phyloP scores from a whole-genome alignment of 2,113 vertebrate genomes.

The Delphinus delphis region DNA sequence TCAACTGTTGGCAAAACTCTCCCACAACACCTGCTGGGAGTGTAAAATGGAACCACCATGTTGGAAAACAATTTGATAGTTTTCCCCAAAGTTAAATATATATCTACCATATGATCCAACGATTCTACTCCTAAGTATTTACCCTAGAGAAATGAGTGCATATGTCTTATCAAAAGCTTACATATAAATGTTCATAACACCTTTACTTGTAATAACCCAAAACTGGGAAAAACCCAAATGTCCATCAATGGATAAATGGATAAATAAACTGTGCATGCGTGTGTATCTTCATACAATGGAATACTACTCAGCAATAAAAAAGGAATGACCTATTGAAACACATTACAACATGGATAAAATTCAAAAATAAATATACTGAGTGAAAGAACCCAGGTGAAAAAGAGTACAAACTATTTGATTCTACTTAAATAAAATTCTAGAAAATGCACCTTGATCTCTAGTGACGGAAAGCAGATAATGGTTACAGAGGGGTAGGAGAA shows the following conservation, averaged over 20 bases:
- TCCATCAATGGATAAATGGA: background rate
- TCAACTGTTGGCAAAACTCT: background rate
- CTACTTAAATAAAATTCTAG: background rate
- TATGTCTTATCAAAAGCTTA: background rate
- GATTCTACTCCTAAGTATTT: slow-evolving; percentile 11
- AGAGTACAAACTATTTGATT: background rate
- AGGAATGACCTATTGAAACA: background rate
- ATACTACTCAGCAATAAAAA: slow-evolving; percentile 7
- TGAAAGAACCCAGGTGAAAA: slow-evolving; percentile 1
- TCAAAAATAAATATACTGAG: slow-evolving; percentile 9
- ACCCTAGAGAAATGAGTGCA: background rate
- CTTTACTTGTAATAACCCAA: background rate
- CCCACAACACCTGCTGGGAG: background rate
- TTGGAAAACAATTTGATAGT: background rate
- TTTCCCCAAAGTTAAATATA: background rate
- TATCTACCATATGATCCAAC: background rate
- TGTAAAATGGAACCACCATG: background rate
- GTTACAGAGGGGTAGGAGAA: background rate
- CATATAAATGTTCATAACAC: background rate
- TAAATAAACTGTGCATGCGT: background rate
- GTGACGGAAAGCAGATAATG: background rate
- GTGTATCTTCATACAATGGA: background rate
- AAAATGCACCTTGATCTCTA: background rate
- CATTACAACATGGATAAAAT: background rate
- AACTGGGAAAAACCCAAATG: background rate